Evolutionary conservation across 2,888 invertebrate genomes (phyloP).

Genomic region (Rhaphigaster nebulosa): DNA sequence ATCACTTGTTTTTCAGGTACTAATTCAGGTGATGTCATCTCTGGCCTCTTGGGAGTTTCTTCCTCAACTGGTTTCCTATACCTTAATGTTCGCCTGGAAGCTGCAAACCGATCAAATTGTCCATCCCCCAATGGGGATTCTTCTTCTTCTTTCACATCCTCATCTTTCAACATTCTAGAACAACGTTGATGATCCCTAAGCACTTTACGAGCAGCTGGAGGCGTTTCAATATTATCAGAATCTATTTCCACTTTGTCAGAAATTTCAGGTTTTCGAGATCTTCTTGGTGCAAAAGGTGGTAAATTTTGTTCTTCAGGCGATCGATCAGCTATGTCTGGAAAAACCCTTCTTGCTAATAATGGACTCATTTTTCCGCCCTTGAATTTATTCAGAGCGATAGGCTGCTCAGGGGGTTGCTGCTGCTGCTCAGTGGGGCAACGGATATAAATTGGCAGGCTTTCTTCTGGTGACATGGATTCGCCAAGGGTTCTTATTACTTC

Average conservation of each 20-base stretch:
- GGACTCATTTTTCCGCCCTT: slow-evolving; percentile 65
- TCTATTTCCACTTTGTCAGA: slow-evolving; percentile 86
- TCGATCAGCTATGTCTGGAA: slow-evolving; percentile 67
- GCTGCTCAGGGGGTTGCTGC: slow-evolving; percentile 61
- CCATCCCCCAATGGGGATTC: slow-evolving; percentile 78
- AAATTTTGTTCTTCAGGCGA: slow-evolving; percentile 68
- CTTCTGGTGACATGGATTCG: slow-evolving; percentile 70
- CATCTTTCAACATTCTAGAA: slow-evolving; percentile 61
- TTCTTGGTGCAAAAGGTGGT: slow-evolving; percentile 67
- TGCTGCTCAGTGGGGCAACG: slow-evolving; percentile 69
- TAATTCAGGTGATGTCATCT: slow-evolving; percentile 67
- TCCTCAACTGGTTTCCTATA: slow-evolving; percentile 75
- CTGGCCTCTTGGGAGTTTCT: slow-evolving; percentile 63
- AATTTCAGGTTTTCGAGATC: slow-evolving; percentile 66
- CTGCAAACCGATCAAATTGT: slow-evolving; percentile 88
- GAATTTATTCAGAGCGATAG: slow-evolving; percentile 63
- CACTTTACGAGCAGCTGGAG: slow-evolving; percentile 79
- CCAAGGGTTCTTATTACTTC: slow-evolving; percentile 74
- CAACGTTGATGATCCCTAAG: slow-evolving; percentile 70
- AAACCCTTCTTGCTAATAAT: slow-evolving; percentile 64
- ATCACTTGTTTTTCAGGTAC: slow-evolving; percentile 73
- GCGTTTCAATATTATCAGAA: slow-evolving; percentile 91
- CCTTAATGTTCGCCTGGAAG: slow-evolving; percentile 84
- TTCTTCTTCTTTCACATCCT: slow-evolving; percentile 68
- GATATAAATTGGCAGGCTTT: slow-evolving; percentile 75